A percentile compares a stretch with the other conserved stretches of the same genome.
Evolutionary conservation across 2,888 invertebrate genomes (phyloP).

Genomic region (Phorcus lineatus): DNA sequence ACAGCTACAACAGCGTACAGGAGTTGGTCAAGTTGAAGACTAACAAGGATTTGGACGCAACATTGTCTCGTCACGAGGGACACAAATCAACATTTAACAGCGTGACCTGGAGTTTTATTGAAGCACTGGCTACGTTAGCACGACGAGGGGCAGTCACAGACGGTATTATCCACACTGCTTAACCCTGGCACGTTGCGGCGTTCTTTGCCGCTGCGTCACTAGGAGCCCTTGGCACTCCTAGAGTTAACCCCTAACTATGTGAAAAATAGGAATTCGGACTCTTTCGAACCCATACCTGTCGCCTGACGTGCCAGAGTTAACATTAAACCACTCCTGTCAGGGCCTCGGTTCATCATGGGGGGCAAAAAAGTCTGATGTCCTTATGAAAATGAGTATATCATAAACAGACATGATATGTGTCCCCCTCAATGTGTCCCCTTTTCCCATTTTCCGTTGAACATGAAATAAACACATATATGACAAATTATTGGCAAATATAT

Average conservation of each 20-base stretch:
- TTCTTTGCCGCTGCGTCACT: too few species aligned
- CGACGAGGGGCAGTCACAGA: background rate
- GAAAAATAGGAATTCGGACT: constrained; percentile 1
- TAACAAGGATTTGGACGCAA: constrained; percentile 7
- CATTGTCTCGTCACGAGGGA: background rate
- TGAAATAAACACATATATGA: too few species aligned
- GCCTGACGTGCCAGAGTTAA: background rate
- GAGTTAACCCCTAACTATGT: background rate
- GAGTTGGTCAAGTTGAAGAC: background rate
- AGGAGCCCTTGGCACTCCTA: too few species aligned
- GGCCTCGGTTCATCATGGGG: background rate
- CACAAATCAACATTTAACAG: background rate
- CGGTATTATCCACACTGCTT: background rate
- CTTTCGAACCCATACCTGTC: background rate
- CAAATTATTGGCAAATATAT: too few species aligned
- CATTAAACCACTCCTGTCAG: background rate
- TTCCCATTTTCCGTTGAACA: too few species aligned
- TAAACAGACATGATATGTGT: too few species aligned
- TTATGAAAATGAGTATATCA: too few species aligned
- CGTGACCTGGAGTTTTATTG: background rate
- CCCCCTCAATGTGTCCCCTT: too few species aligned
- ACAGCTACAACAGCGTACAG: background rate
- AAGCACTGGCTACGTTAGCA: background rate
- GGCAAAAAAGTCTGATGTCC: too few species aligned
- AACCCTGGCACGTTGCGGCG: too few species aligned